These are phyloP conservation scores for Urophycis tenuis DNA, from an alignment of 2,797 vertebrate genomes.

Conservation along the genomic window DNA sequence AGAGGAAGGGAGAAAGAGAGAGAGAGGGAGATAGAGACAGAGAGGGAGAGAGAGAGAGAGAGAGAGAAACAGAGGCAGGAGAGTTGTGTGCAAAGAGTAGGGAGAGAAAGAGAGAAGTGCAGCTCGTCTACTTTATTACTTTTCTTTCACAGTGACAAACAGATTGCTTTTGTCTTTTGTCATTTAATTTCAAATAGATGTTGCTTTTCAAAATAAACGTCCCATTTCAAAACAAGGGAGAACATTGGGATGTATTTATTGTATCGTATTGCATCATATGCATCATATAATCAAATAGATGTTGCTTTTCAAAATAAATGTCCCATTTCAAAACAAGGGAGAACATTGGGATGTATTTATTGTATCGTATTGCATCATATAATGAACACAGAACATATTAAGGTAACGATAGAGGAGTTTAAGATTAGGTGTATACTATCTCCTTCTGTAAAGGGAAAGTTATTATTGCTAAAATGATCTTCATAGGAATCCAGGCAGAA, in stretches of 20 bases:
- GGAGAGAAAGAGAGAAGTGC: neutral
- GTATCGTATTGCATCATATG: neutral
- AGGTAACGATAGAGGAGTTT: neutral
- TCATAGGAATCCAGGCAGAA: neutral
- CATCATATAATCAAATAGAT: no score
- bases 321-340: neutral
- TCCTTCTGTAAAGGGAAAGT: neutral
- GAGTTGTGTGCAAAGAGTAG: neutral
- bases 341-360: constrained; percentile 12
- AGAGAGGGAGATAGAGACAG: neutral
- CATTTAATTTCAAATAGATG: constrained; percentile 38
- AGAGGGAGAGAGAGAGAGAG: neutral
- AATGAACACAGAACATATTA: neutral
- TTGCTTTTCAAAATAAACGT: constrained; percentile 23
- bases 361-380: constrained; percentile 1
- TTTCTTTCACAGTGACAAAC: constrained; percentile 32
- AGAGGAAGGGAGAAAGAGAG: neutral
- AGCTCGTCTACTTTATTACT: constrained; percentile 33
- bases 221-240: neutral
- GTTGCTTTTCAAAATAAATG: constrained; percentile 21
- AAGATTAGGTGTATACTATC: neutral
- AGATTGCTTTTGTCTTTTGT: constrained; percentile 20
- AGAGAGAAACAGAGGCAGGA: neutral
- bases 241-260: constrained; percentile 12
- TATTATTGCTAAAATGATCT: neutral